Percentiles rank a stretch among this genome's conserved stretches.
Evolutionary conservation across 2,113 vertebrate species (phyloP).

Genomic region (Cyphomyrus plagiostoma): DNA sequence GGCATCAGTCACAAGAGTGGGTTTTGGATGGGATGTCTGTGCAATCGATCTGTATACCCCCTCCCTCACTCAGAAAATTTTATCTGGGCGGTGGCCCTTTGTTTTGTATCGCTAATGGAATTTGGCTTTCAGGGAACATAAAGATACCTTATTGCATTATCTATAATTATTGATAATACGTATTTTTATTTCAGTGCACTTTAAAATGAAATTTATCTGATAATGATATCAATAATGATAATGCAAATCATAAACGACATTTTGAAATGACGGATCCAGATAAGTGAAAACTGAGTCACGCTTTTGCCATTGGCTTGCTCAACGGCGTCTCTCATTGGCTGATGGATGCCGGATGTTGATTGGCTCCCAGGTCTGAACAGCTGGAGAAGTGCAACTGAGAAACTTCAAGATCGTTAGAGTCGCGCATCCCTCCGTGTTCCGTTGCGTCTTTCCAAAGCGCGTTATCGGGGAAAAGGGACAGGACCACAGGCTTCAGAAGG

Average conservation of each 20-base stretch:
- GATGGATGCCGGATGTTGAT: neutral
- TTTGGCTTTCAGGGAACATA: neutral
- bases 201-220: neutral
- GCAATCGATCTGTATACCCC: neutral
- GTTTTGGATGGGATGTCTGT: neutral
- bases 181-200: neutral
- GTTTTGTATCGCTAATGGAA: neutral
- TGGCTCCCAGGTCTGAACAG: neutral
- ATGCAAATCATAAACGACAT: neutral
- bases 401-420: neutral
- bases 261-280: neutral
- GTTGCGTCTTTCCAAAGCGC: neutral
- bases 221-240: neutral
- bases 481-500: neutral
- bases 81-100: neutral
- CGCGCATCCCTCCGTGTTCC: neutral
- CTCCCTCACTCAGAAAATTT: neutral
- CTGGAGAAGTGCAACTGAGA: neutral
- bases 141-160: neutral
- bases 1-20: neutral
- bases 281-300: neutral
- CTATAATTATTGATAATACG: neutral
- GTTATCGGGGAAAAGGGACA: neutral
- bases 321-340: constrained; percentile 5
- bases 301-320: neutral